These are phyloP conservation scores for Pseudomyrmex flavicornis DNA, from an alignment of 1,140 invertebrate species.

Conservation along the genomic window DNA sequence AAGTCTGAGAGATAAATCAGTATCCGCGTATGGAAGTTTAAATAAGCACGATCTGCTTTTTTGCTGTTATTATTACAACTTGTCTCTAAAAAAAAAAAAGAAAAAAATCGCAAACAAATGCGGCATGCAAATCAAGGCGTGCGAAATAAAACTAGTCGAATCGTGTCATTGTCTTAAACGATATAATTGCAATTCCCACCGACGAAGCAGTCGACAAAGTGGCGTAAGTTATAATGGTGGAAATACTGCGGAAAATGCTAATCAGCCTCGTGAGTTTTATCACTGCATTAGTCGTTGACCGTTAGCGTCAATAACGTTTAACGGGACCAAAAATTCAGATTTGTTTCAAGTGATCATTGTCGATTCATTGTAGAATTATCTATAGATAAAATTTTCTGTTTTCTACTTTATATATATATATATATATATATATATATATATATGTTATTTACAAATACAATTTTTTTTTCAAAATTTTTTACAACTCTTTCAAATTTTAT, in stretches of 20 bases:
- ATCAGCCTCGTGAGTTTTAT: constrained; percentile 14
- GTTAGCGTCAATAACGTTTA: constrained; percentile 52
- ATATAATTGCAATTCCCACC: constrained; percentile 1
- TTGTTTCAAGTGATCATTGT: not conserved
- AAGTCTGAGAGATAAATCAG: not conserved
- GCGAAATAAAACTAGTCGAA: constrained; percentile 16
- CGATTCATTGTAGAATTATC: not conserved
- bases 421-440: no score
- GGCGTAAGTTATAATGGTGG: not conserved
- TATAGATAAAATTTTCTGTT: no score
- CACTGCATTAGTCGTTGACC: constrained; percentile 32
- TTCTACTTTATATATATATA: no score
- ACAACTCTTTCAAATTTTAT: no score
- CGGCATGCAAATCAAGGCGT: constrained; percentile 21
- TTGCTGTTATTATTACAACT: not conserved
- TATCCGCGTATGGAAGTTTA: not conserved
- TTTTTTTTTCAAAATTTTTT: no score
- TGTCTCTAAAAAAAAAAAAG: not conserved
- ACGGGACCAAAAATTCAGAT: constrained; percentile 19
- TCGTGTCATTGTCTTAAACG: constrained; percentile 17
- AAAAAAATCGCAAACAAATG: not conserved
- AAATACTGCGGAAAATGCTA: constrained; percentile 4
- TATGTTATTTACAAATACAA: no score
- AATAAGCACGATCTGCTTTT: not conserved
- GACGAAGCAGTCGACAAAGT: constrained; percentile 7